phyloP scores from a whole-genome alignment of 2,888 invertebrate species.

The Diarsia mendica region DNA sequence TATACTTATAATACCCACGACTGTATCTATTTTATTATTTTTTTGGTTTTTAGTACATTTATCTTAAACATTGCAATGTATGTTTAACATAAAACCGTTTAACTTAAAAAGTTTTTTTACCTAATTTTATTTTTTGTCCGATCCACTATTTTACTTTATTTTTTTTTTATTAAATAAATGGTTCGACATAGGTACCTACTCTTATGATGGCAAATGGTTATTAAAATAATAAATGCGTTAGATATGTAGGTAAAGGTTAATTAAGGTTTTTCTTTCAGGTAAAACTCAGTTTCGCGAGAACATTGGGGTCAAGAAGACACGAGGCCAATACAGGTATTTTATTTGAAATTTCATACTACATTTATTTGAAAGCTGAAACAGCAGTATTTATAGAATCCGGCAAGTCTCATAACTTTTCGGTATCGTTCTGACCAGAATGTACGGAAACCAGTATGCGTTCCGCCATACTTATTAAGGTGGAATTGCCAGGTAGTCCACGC shows the following conservation, averaged over 20 bases:
- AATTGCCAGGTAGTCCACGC: too few relatives aligned
- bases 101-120: too few relatives aligned
- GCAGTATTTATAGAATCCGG: not conserved
- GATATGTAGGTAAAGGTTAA: conserved; percentile 23
- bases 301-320: not conserved
- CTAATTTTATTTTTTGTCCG: too few relatives aligned
- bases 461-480: too few relatives aligned
- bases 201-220: conserved; percentile 62
- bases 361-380: not conserved
- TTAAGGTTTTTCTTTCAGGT: conserved; percentile 56
- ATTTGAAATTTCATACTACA: too few relatives aligned
- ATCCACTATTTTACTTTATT: too few relatives aligned
- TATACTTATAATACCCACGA: too few relatives aligned
- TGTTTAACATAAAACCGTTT: too few relatives aligned
- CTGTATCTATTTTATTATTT: too few relatives aligned
- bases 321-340: conserved; percentile 22
- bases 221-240: conserved; percentile 50
- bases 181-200: not conserved
- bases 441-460: not conserved
- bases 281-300: not conserved
- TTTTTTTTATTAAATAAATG: too few relatives aligned
- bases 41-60: too few relatives aligned
- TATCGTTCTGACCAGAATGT: not conserved
- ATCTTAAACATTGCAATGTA: too few relatives aligned
- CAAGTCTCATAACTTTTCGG: not conserved